A percentile compares a stretch with the other conserved stretches of the same genome.
phyloP scores from a whole-genome alignment of 2,113 vertebrate genomes.

The Steatornis caripensis region DNA sequence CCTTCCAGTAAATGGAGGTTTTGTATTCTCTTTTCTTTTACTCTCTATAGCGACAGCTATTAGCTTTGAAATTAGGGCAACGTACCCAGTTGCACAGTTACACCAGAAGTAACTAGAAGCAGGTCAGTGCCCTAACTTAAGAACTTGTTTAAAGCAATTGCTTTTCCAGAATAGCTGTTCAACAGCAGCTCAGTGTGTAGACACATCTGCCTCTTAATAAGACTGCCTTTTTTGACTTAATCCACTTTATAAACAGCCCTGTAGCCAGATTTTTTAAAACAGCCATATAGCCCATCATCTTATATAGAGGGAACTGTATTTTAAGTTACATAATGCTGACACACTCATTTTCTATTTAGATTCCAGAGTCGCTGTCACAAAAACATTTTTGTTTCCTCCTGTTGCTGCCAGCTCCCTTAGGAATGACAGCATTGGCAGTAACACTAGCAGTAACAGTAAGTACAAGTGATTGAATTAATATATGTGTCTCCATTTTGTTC shows the following conservation, averaged over 20 bases:
- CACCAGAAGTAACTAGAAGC: background rate
- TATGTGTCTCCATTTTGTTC: conserved; percentile 60
- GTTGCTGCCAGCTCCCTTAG: conserved; percentile 82
- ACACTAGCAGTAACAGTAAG: conserved; percentile 78
- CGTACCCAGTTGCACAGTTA: background rate
- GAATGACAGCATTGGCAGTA: conserved; percentile 79
- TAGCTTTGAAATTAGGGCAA: background rate
- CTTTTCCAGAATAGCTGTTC: background rate
- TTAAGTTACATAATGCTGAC: conserved; percentile 63
- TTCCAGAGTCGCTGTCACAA: conserved; percentile 79
- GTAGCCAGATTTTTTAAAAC: background rate
- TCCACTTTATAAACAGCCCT: background rate
- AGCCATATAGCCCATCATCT: background rate
- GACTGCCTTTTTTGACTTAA: background rate
- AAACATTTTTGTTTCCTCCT: conserved; percentile 79
- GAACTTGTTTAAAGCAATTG: background rate
- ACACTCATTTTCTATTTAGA: conserved; percentile 77
- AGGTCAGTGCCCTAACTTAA: background rate
- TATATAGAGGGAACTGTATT: conserved; percentile 30
- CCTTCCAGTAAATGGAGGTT: background rate
- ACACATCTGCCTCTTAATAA: background rate
- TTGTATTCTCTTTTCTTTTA: background rate
- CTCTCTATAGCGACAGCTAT: background rate
- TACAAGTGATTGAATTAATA: conserved; percentile 65
- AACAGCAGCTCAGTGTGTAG: background rate